Base-by-base conservation (phyloP, 2,113 vertebrate genomes). In the Tyto alba region DNA sequence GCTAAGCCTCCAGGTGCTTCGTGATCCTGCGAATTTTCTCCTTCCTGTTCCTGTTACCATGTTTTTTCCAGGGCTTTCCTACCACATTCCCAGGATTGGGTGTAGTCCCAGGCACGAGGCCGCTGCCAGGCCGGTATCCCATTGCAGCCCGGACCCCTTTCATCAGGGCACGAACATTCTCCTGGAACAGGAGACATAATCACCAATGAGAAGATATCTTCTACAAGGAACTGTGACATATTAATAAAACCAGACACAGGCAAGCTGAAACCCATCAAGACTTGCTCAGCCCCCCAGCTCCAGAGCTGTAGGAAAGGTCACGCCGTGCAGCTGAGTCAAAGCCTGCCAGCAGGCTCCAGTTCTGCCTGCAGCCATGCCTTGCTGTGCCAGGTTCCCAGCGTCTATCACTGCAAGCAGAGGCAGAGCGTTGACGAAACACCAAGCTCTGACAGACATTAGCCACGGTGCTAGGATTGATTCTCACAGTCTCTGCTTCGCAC, bases 11-110 rank as follows among this genome's bases (percentile, higher is more conserved):
- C 96, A 99, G 96, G 96, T 99, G 99, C 92, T 98, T 99, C 22
- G 97, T 99, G 56, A 99, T 94, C 57, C 99, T 98, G 27, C 99
- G 99, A 12, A 99, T 96, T 96, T 99, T 99, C 97, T 99, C 99
- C 93, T 99, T 99, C 96, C 99, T 99, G 94, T 99, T 99, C 88
- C 94, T 98, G 98, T 99, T 99, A 23, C 99, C 98, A 0, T 99
- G 99, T 83, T 99, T 99, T 96, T 99, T 99, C 99, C 99, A 99
- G 74, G 99, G 99, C 89, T 99, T 99, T 50, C 99, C 98, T 4
- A 47, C 53, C 22, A 67, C 77, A 0, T 17, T 90, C 40, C 98
- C 98, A 43, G 95, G 13, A 18, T 36, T 63, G 55, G 86, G 36
- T 4, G 95, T 21, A 96, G 73, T 17, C 10, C 77, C 52, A 9